phyloP scores from a whole-genome alignment of 2,797 vertebrate genomes.

The Gobio occitaniae region DNA sequence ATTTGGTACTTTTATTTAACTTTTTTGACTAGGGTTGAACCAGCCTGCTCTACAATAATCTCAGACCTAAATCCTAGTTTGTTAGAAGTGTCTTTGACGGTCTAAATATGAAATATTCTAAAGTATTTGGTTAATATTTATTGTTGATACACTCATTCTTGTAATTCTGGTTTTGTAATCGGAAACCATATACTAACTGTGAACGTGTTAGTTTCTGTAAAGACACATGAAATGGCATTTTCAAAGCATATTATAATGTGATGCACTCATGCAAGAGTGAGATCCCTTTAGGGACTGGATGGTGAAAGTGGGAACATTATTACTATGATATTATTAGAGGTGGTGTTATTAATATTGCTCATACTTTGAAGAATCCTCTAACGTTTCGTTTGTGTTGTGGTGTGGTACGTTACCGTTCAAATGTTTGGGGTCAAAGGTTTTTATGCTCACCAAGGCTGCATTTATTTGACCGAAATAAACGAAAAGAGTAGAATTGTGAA shows the following conservation, averaged over 20 bases:
- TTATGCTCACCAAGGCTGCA: neutral
- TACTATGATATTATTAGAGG: neutral
- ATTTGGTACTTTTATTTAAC: conserved; percentile 7
- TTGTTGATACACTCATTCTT: neutral
- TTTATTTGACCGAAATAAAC: neutral
- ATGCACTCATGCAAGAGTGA: neutral
- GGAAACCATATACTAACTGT: neutral
- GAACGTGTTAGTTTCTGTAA: neutral
- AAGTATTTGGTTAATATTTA: neutral
- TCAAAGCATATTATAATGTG: neutral
- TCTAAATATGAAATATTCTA: neutral
- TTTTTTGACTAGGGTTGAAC: neutral
- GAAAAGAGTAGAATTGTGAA: neutral
- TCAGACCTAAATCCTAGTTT: neutral
- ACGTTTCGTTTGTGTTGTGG: no score
- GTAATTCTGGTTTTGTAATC: neutral
- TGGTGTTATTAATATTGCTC: neutral
- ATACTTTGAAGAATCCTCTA: neutral
- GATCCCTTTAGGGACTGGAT: neutral
- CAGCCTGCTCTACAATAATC: neutral
- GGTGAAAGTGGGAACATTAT: neutral
- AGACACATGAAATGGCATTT: neutral
- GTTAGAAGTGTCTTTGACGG: neutral
- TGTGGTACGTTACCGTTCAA: neutral
- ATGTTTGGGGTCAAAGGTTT: neutral